Conservation (phyloP, 1,140 invertebrate genomes). For the Heliothis subflexa region DNA sequence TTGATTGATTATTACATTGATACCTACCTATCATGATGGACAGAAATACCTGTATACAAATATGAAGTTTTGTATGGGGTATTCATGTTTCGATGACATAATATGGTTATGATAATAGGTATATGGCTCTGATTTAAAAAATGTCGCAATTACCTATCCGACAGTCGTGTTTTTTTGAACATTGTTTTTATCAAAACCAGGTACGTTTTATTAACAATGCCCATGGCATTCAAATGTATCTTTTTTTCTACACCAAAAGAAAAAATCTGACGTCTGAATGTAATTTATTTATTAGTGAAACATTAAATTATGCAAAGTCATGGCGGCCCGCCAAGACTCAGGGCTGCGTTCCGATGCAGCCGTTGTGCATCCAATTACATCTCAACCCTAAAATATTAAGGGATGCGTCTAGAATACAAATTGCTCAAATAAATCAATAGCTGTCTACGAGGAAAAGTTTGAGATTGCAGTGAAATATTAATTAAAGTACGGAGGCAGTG, state of each 20-base stretch:
- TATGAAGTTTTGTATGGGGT: too few species aligned
- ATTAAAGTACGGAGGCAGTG: conserved; percentile 23
- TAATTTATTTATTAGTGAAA: conserved; percentile 64
- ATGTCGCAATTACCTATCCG: too few species aligned
- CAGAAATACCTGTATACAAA: too few species aligned
- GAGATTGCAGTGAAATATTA: conserved; percentile 16
- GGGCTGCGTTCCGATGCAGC: conserved; percentile 75
- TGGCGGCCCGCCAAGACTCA: conserved; percentile 74
- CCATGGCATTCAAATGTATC: not conserved
- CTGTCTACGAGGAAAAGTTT: conserved; percentile 23
- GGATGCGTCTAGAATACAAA: conserved; percentile 74
- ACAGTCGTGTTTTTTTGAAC: too few species aligned
- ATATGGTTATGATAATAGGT: too few species aligned
- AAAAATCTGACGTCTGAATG: conserved; percentile 42
- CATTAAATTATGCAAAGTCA: conserved; percentile 75
- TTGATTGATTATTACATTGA: conserved; percentile 3
- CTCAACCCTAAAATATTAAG: conserved; percentile 83
- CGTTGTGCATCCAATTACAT: conserved; percentile 80
- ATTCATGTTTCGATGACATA: too few species aligned
- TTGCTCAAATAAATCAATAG: conserved; percentile 66
- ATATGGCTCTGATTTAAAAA: too few species aligned
- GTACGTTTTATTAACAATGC: too few species aligned
- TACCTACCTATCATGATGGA: not conserved
- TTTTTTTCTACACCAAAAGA: not conserved
- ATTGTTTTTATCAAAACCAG: too few species aligned